Percentiles rank a stretch among this genome's conserved stretches.
These are phyloP conservation scores for Drosophila busckii DNA, from an alignment of 1,140 invertebrate genomes.

Conservation along the genomic window DNA sequence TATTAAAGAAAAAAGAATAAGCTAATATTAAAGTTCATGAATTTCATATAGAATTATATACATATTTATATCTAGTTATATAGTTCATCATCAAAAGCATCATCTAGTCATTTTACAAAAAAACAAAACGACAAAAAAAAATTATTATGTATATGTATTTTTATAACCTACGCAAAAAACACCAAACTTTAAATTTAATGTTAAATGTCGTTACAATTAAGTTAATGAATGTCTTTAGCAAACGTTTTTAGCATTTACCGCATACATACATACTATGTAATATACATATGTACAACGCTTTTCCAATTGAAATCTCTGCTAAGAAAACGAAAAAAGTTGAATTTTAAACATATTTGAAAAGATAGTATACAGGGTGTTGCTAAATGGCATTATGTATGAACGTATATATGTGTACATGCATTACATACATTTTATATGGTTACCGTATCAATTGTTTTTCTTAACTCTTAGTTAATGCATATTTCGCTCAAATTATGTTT, in stretches of 20 bases:
- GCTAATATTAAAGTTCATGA: conserved; percentile 49
- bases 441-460: conserved; percentile 50
- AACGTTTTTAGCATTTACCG: conserved; percentile 47
- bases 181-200: conserved; percentile 74
- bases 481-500: conserved; percentile 74
- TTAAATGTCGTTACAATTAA: conserved; percentile 75
- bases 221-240: conserved; percentile 68
- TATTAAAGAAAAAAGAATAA: too few relatives aligned
- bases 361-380: conserved; percentile 69
- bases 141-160: conserved; percentile 52
- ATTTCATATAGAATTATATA: conserved; percentile 49
- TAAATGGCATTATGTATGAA: conserved; percentile 48
- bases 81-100: conserved; percentile 32
- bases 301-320: conserved; percentile 44
- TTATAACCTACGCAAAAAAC: conserved; percentile 53
- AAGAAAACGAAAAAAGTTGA: conserved; percentile 36
- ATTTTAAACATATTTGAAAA: conserved; percentile 36
- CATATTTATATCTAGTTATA: conserved; percentile 25
- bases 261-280: conserved; percentile 32
- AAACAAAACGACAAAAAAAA: conserved; percentile 1
- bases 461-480: conserved; percentile 58
- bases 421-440: conserved; percentile 47
- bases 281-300: too few relatives aligned
- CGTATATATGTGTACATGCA: conserved; percentile 22
- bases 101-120: conserved; percentile 37